Evolutionary conservation across 2,113 vertebrate species (phyloP), one percentile per base, ranked within the genome.

Genomic region (Psettodes erumei): DNA sequence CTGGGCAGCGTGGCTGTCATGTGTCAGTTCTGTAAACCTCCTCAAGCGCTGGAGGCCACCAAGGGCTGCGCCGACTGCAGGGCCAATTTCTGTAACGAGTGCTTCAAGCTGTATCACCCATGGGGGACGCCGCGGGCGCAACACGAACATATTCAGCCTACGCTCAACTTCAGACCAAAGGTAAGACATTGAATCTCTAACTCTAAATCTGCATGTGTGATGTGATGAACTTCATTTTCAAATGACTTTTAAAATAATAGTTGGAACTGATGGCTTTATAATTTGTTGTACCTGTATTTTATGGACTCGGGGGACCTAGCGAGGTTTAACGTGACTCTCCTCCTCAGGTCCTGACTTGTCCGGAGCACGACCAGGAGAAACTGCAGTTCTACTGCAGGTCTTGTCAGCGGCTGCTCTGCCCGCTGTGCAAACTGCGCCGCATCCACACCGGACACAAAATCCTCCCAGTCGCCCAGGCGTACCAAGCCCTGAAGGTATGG

Each of bases 31-130:
- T 99, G 98, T 89, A 98, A 98, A 61, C 91, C 94, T 3, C 95
- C 97, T 23, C 96, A 97, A 0, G 87, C 95, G 35, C 93, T 96
- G 75, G 98, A 99, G 90, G 98, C 98, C 90, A 98, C 96, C 61
- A 99, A 99, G 87, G 97, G 97, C 92, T 99, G 98, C 67, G 95
- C 96, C 0, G 97, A 99, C 93, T 99, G 98, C 93, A 92, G 95
- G 1, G 91, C 96, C 71, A 97, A 96, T 86, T 99, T 98, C 92
- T 99, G 98, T 89, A 99, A 99, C 0, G 97, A 98, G 89, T 99
- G 98, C 90, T 99, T 99, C 92, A 99, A 99, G 88, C 96, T 99
- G 62, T 98, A 97, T 87, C 98, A 99, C 84, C 97, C 98, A 2
- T 99, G 98, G 98, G 97, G 97, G 60, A 99, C 98, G 4, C 96